phyloP scores from a whole-genome alignment of 1,140 invertebrate species.

The Aphelenchoides besseyi region DNA sequence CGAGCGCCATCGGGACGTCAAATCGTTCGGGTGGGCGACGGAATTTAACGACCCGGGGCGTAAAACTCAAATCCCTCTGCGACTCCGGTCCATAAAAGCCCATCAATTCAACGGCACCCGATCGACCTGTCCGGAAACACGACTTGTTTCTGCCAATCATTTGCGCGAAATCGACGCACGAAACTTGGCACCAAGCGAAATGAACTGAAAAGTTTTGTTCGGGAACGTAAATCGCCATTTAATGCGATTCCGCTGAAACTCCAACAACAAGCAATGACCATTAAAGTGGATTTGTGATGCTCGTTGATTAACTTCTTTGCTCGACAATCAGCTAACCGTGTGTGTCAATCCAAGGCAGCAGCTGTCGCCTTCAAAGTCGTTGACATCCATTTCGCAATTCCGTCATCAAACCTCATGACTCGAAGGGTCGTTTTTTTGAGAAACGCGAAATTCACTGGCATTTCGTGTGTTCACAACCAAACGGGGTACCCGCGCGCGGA shows the following conservation, averaged over 20 bases:
- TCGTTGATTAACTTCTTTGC: too few species aligned
- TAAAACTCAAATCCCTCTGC: background rate
- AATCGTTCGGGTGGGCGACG: background rate
- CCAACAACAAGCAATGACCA: too few species aligned
- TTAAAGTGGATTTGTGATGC: too few species aligned
- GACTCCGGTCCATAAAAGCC: background rate
- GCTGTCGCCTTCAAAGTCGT: too few species aligned
- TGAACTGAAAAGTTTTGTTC: background rate
- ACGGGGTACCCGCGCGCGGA: constrained; percentile 1
- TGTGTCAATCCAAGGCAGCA: background rate
- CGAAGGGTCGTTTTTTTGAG: background rate
- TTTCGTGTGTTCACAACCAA: background rate
- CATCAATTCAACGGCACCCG: background rate
- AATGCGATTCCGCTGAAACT: background rate
- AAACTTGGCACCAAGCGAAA: background rate
- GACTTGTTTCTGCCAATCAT: background rate
- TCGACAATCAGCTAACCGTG: too few species aligned
- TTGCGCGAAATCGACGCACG: background rate
- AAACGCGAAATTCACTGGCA: too few species aligned
- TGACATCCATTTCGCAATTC: background rate
- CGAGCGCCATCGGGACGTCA: background rate
- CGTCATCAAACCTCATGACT: constrained; percentile 1
- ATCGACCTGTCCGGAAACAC: background rate
- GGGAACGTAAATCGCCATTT: background rate
- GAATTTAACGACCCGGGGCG: background rate